Conservation (phyloP, 2,113 vertebrate genomes). For the Lipophrys pholis region DNA sequence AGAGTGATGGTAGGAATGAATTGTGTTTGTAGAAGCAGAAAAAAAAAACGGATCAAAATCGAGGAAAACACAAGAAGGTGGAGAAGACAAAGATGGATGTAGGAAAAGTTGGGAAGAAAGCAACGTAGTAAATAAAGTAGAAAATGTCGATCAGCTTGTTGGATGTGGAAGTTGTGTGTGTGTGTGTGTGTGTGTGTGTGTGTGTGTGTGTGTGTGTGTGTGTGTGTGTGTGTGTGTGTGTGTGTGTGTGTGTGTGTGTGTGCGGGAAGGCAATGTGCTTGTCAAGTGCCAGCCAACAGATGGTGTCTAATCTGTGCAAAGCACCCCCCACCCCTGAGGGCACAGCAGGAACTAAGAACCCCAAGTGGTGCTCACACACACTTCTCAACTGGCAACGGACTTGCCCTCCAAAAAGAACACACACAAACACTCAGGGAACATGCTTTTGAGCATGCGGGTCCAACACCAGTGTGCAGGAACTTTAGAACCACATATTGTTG, state of each 20-base stretch:
- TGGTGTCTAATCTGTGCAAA: constrained; percentile 78
- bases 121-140: constrained; percentile 19
- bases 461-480: background rate
- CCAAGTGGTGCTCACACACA: constrained; percentile 60
- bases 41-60: constrained; percentile 22
- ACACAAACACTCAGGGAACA: constrained; percentile 19
- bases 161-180: constrained; percentile 6
- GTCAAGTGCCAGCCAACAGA: constrained; percentile 76
- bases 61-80: constrained; percentile 12
- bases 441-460: background rate
- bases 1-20: constrained; percentile 19
- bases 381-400: constrained; percentile 48
- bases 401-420: constrained; percentile 35
- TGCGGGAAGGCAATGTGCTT: constrained; percentile 29
- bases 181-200: too few species aligned
- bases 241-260: constrained; percentile 21
- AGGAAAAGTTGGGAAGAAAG: constrained; percentile 5
- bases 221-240: background rate
- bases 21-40: background rate
- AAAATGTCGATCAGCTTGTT: constrained; percentile 23
- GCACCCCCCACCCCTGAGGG: constrained; percentile 34
- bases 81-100: constrained; percentile 26
- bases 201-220: too few species aligned
- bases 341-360: constrained; percentile 65
- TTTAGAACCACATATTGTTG: background rate